A percentile compares a stretch with the other conserved stretches of the same genome.
Conservation (phyloP, 2,888 invertebrate species). For the Spodoptera picta region DNA sequence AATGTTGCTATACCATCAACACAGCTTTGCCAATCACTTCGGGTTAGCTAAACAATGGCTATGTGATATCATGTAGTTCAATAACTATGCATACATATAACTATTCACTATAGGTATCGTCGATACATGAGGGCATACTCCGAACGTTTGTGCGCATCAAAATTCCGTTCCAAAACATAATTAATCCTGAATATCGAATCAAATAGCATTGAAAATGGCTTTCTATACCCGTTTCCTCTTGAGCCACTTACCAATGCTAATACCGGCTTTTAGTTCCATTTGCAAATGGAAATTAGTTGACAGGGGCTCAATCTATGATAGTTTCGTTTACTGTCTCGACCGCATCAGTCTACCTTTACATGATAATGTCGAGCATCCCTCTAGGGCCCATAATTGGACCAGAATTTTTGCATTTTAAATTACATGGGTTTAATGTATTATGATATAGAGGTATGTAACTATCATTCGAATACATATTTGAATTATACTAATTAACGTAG, state of each 20-base stretch:
- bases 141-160: constrained; percentile 38
- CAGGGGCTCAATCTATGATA: constrained; percentile 66
- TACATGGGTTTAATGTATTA: constrained; percentile 6
- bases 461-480: no score
- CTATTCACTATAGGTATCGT: constrained; percentile 4
- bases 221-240: constrained; percentile 68
- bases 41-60: no score
- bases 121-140: constrained; percentile 9
- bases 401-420: constrained; percentile 45
- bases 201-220: constrained; percentile 75
- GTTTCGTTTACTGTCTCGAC: constrained; percentile 60
- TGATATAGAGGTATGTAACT: no score
- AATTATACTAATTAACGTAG: no score
- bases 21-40: background rate
- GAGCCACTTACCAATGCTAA: constrained; percentile 78
- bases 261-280: constrained; percentile 80
- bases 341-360: constrained; percentile 38
- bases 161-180: constrained; percentile 61
- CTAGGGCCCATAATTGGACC: constrained; percentile 49
- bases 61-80: no score
- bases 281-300: constrained; percentile 79
- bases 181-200: constrained; percentile 71
- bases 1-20: no score
- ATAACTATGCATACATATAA: no score
- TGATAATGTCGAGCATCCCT: constrained; percentile 46